Evolutionary conservation across 2,113 vertebrate species (phyloP).

Genomic region (Serinus canaria): DNA sequence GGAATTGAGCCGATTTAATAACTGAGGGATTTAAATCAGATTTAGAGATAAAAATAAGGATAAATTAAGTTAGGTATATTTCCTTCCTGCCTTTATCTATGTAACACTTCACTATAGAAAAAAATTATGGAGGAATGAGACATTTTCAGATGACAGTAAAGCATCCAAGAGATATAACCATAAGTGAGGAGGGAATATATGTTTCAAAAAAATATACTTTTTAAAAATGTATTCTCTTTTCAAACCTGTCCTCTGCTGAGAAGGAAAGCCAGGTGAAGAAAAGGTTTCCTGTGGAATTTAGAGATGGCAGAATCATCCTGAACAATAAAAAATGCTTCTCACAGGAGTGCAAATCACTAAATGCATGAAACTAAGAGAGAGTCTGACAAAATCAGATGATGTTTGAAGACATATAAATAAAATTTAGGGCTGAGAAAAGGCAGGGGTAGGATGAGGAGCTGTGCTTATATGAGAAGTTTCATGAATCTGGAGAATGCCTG

Average conservation of each 20-base stretch:
- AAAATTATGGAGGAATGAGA: neutral
- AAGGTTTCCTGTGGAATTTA: neutral
- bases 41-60: conserved; percentile 34
- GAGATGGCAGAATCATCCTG: neutral
- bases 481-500: neutral
- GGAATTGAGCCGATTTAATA: conserved; percentile 45
- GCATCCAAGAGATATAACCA: neutral
- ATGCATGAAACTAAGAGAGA: neutral
- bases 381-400: neutral
- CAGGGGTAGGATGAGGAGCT: neutral
- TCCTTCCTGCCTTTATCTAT: conserved; percentile 43
- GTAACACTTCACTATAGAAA: neutral
- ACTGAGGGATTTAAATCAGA: conserved; percentile 32
- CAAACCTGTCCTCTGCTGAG: neutral
- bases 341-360: neutral
- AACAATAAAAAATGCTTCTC: neutral
- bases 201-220: neutral
- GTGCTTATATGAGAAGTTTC: neutral
- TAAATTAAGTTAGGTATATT: conserved; percentile 13
- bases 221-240: neutral
- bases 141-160: neutral
- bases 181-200: neutral
- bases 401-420: neutral
- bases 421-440: neutral
- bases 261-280: neutral